Base-by-base conservation (phyloP, 2,888 invertebrate species). In the Bombylius discolor region DNA sequence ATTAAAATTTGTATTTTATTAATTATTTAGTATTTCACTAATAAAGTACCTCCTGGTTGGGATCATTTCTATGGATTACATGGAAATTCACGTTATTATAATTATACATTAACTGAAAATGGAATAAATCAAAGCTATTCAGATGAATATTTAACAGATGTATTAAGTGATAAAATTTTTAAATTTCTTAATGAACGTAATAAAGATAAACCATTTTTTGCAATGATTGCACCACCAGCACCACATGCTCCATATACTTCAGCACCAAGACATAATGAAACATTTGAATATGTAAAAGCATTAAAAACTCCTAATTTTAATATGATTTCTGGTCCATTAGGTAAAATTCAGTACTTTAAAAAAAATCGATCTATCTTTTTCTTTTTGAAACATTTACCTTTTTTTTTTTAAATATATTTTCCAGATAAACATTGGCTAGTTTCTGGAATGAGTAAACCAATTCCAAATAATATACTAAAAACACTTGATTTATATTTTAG, bases 41-140 rank as follows among this genome's bases (percentile, higher is more conserved):
- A 74, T 12, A 78, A 81, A 60, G 77, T 92, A 3, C 96, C 96
- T 0, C 77, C 78, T 0, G 95, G 96, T 1, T 96, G 94, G 88
- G 80, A 84, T 58, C 81, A 85, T 67, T 96, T 95, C 88, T 79
- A 84, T 66, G 95, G 89, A 0, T 77, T 96, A 46, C 82, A 90
- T 59, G 94, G 94, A 39, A 96, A 96, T 73, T 94, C 94, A 0
- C 82, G 79, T n/a, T 96, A 95, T 73, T 96, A 94, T 71, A 83
- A 93, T 74, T 96, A 92, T 68, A 83, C 84, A 0, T 72, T 95
- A 49, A 90, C 89, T 0, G 81, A 90, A 61, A 90, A 95, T 70
- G 89, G 89, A 0, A 80, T 80, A 0, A 78, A 78, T 11, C 81
- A 80, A 42, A 82, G 83, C 64, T 82, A 81, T 13, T 70, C 79